Evolutionary conservation across 2,113 vertebrate species (phyloP).

Genomic region (Percopsis transmontana): DNA sequence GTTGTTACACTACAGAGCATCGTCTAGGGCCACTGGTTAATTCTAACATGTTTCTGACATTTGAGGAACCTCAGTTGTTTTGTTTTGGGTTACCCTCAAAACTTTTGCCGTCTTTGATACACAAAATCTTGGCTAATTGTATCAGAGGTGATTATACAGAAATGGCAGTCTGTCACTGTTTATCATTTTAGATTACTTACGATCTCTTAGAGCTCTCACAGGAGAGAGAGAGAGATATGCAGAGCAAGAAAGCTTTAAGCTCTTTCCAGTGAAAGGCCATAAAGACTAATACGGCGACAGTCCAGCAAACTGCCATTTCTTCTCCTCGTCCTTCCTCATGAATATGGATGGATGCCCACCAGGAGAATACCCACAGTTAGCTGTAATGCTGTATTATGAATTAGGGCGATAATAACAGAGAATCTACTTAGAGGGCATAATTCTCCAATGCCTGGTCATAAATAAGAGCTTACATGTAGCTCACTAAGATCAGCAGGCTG

Average conservation of each 20-base stretch:
- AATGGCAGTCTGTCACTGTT: slow-evolving; percentile 59
- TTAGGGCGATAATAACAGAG: slow-evolving; percentile 68
- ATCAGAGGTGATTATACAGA: slow-evolving; percentile 48
- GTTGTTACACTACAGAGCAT: slow-evolving; percentile 8
- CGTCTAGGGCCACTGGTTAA: not conserved
- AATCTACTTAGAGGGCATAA: slow-evolving; percentile 70
- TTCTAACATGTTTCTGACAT: slow-evolving; percentile 11
- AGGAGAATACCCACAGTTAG: slow-evolving; percentile 55
- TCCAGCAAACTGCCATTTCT: slow-evolving; percentile 43
- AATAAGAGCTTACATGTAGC: slow-evolving; percentile 75
- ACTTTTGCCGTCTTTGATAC: slow-evolving; percentile 12
- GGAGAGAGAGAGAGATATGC: slow-evolving; percentile 30
- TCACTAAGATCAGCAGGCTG: slow-evolving; percentile 68
- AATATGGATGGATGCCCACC: slow-evolving; percentile 70
- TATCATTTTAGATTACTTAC: slow-evolving; percentile 57
- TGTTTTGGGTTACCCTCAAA: not conserved
- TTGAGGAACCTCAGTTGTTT: too few species aligned
- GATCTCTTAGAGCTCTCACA: slow-evolving; percentile 50
- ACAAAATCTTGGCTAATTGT: slow-evolving; percentile 38
- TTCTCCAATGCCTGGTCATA: slow-evolving; percentile 69
- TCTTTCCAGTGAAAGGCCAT: slow-evolving; percentile 7
- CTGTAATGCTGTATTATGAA: slow-evolving; percentile 69
- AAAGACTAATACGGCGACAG: slow-evolving; percentile 67
- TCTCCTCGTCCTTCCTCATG: slow-evolving; percentile 43
- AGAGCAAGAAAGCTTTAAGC: not conserved